Conservation (phyloP, 2,113 vertebrate species). For the Rostratula benghalensis region DNA sequence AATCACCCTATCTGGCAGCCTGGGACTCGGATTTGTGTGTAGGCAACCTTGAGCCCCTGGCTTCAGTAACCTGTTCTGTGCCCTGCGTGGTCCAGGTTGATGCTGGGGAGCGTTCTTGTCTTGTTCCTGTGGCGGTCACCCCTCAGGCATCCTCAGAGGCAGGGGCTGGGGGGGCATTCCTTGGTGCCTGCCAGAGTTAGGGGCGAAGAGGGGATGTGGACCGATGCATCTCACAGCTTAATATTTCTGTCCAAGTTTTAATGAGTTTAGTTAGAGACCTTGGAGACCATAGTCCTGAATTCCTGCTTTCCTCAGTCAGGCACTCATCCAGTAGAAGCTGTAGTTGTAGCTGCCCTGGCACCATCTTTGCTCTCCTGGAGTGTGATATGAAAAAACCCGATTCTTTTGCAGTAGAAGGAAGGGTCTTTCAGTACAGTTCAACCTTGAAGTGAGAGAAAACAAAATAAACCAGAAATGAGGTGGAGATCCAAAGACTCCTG, state of each 20-base stretch:
- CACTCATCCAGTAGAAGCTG: constrained; percentile 25
- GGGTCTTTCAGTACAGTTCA: not conserved
- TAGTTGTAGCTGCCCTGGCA: constrained; percentile 40
- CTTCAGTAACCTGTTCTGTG: not conserved
- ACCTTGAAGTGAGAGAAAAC: not conserved
- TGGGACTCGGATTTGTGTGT: not conserved
- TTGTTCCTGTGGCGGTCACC: not conserved
- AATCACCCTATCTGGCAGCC: not conserved
- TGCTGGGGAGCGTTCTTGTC: not conserved
- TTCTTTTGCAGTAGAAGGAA: not conserved
- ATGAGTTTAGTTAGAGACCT: constrained; percentile 7
- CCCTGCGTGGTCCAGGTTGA: not conserved
- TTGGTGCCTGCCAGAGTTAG: not conserved
- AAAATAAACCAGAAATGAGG: constrained; percentile 15
- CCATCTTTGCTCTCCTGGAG: constrained; percentile 24
- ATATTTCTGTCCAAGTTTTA: constrained; percentile 3
- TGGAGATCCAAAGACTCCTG: not conserved
- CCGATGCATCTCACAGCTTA: not conserved
- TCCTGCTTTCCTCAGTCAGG: constrained; percentile 24
- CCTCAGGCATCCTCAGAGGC: not conserved
- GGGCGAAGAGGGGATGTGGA: not conserved
- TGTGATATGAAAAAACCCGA: not conserved
- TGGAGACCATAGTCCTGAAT: not conserved
- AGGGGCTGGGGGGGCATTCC: not conserved
- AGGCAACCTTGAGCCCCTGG: accelerated